Conservation (phyloP, 1,140 invertebrate species). For the Lasioglossum albipes region DNA sequence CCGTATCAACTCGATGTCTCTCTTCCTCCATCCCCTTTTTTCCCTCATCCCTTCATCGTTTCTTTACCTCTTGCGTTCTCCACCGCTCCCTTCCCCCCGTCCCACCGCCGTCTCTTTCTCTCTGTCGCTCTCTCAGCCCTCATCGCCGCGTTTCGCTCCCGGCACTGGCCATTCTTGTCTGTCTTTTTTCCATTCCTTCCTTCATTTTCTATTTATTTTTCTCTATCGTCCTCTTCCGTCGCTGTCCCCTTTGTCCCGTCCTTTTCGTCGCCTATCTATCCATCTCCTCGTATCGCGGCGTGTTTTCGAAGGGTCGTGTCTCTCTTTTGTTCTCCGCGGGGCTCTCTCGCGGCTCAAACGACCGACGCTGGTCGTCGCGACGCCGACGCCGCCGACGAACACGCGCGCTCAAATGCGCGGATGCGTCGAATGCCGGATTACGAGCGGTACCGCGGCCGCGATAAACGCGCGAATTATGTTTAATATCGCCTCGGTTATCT, state of each 20-base stretch:
- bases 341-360: constrained; percentile 52
- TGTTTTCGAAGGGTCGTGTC: constrained; percentile 61
- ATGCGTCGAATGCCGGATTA: constrained; percentile 60
- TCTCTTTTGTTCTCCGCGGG: constrained; percentile 57
- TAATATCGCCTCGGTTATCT: constrained; percentile 64
- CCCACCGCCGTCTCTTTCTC: not conserved
- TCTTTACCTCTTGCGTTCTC: constrained; percentile 11
- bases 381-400: constrained; percentile 22
- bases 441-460: constrained; percentile 56
- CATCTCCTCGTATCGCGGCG: constrained; percentile 42
- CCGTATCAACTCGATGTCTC: constrained; percentile 19
- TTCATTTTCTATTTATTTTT: constrained; percentile 35
- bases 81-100: too few relatives aligned
- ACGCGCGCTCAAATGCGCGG: constrained; percentile 24
- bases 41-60: constrained; percentile 13
- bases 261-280: constrained; percentile 20
- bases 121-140: not conserved
- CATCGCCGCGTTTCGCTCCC: not conserved
- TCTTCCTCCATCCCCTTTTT: not conserved
- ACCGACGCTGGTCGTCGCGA: constrained; percentile 48
- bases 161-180: not conserved
- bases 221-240: constrained; percentile 15
- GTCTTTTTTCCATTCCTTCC: constrained; percentile 43
- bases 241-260: not conserved
- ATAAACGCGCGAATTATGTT: constrained; percentile 72